These are phyloP conservation scores for Lamproptera curius DNA, from an alignment of 2,888 invertebrate genomes.

Conservation along the genomic window DNA sequence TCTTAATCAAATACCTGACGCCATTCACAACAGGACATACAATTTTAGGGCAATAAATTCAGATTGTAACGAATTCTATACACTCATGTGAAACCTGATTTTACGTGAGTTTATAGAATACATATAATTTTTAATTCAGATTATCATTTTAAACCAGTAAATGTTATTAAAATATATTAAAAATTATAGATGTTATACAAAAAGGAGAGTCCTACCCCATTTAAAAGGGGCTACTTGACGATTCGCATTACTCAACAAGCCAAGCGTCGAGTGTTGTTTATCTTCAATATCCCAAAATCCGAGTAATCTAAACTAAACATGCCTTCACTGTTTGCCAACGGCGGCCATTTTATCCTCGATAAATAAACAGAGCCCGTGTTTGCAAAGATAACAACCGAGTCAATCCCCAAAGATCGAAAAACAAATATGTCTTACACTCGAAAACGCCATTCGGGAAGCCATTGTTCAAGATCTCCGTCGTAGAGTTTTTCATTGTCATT, in stretches of 20 bases:
- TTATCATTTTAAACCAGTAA: too few species aligned
- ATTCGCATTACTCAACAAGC: not conserved
- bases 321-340: conserved; percentile 25
- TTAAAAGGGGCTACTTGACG: not conserved
- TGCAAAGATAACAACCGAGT: conserved; percentile 64
- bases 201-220: too few species aligned
- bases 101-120: too few species aligned
- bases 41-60: too few species aligned
- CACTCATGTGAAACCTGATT: too few species aligned
- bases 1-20: too few species aligned
- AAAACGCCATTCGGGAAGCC: conserved; percentile 35
- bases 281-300: conserved; percentile 31
- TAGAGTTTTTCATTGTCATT: not conserved
- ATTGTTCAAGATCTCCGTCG: not conserved
- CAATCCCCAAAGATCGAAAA: conserved; percentile 57
- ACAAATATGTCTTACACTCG: conserved; percentile 67
- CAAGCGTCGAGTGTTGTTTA: conserved; percentile 26
- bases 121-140: too few species aligned
- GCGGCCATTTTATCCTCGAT: conserved; percentile 37
- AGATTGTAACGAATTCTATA: too few species aligned
- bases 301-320: conserved; percentile 34
- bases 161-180: too few species aligned
- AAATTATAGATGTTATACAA: too few species aligned
- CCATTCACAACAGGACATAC: too few species aligned
- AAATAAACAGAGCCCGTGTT: conserved; percentile 52